Evolutionary conservation across 2,113 vertebrate genomes (phyloP).

Genomic region (Macaca fascicularis): T2T-MFA8v1.1 NC_088377.1:37153001-37153500

Average conservation of each 20-base stretch:
- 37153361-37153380: no score
- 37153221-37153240: not conserved
- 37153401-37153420: no score
- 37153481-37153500: no score
- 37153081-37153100: constrained; percentile 41
- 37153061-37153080: not conserved
- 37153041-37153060: constrained; percentile 34
- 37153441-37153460: no score
- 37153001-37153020: constrained; percentile 10
- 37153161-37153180: not conserved
- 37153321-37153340: no score
- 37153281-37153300: no score
- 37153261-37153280: not conserved
- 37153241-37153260: not conserved
- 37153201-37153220: not conserved
- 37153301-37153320: no score
- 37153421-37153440: no score
- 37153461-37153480: no score
- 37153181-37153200: not conserved
- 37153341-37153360: no score
- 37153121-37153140: not conserved
- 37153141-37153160: not conserved
- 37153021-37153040: constrained; percentile 8
- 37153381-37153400: no score
- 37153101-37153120: constrained; percentile 10